Evolutionary conservation across 1,140 invertebrate species (phyloP).

Genomic region (Drosophila lowei): DNA sequence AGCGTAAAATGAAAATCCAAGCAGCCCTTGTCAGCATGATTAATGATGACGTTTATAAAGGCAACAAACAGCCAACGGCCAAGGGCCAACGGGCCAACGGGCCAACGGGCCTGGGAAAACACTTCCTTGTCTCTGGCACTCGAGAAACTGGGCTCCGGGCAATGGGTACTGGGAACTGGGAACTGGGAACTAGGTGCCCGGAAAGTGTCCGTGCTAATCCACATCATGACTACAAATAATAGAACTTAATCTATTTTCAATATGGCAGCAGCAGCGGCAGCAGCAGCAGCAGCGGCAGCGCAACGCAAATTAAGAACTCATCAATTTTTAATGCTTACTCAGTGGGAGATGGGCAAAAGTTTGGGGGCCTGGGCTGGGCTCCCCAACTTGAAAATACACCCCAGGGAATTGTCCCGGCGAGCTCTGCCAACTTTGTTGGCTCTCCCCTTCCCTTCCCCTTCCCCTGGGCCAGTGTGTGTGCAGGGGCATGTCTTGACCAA

Average conservation of each 20-base stretch:
- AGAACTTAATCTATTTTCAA: conserved; percentile 82
- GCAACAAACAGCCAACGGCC: conserved; percentile 32
- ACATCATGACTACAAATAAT: conserved; percentile 82
- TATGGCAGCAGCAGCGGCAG: conserved; percentile 62
- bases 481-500: conserved; percentile 33
- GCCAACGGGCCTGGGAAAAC: conserved; percentile 28
- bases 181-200: neutral
- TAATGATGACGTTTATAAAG: conserved; percentile 81
- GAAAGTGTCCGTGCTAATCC: conserved; percentile 77
- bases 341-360: conserved; percentile 47
- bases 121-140: conserved; percentile 27
- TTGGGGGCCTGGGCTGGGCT: neutral
- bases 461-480: neutral
- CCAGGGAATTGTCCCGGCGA: conserved; percentile 60
- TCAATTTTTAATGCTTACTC: conserved; percentile 79
- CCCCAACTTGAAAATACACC: conserved; percentile 74
- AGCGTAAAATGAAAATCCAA: conserved; percentile 74
- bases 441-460: neutral
- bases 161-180: too few relatives aligned
- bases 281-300: conserved; percentile 55
- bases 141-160: neutral
- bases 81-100: conserved; percentile 20
- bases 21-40: conserved; percentile 77
- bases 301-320: conserved; percentile 81
- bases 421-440: conserved; percentile 33